Base-by-base conservation (phyloP, 1,140 invertebrate species). In the Drosophila kikkawai region DNA sequence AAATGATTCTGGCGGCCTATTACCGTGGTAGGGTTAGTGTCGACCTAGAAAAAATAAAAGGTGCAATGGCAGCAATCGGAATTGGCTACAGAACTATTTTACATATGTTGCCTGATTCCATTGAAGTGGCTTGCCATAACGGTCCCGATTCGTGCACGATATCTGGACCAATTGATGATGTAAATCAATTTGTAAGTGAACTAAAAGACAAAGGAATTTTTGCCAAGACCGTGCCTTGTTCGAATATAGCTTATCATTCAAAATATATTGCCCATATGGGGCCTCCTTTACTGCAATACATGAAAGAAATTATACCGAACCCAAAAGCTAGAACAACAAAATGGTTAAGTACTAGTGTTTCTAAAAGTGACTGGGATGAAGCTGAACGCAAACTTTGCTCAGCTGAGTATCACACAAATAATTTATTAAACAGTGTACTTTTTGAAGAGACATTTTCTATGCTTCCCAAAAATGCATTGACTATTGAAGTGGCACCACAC, bases 321-420 rank as follows among this genome's bases (percentile, higher is more conserved):
- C 95, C 97, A 0, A 96, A 96, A 80, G 79, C 93, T 12, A 94
- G 98, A 36, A 96, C 96, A 11, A 86, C 93, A 0, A 96, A 96
- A 70, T 99, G 98, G 98, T 92, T 99, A 1, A 97, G 97, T 79
- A 96, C 97, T 0, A 99, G 98, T 1, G 95, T 98, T 26, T 95
- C 96, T 0, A 95, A 97, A 83, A 69, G 67, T n/a, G 91, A 94
- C 29, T 98, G 97, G 98, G 94, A 95, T n/a, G 94, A 95, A 6
- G 91, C 95, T 0, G 92, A 95, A 7, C 95, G 96, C 2, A 94
- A 95, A 61, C 88, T 95, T 12, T 98, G 96, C 0, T 98, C 97
- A 0, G 96, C 98, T 5, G 97, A 98, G 80, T 99, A 99, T 91
- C 97, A 98, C 86, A 98, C 98, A 0, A 98, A 99, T 91, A 99